Conservation (phyloP, 1,140 invertebrate species). For the Drosophila biarmipes region DNA sequence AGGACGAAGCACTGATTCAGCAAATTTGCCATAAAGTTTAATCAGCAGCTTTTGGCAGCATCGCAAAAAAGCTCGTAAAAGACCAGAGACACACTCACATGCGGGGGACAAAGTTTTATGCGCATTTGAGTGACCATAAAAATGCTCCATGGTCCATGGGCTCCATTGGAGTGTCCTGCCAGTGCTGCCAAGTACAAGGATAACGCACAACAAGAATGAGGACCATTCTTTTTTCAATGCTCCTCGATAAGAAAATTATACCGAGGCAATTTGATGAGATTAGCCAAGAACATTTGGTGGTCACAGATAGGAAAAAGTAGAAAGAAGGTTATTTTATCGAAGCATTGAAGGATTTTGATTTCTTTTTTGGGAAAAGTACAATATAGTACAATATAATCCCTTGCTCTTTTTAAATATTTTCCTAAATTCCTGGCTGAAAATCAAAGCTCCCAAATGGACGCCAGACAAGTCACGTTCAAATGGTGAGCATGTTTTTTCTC, state of each 20-base stretch:
- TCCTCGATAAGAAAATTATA: slow-evolving; percentile 70
- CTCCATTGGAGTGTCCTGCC: slow-evolving; percentile 24
- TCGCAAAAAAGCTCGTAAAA: slow-evolving; percentile 43
- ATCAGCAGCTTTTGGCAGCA: slow-evolving; percentile 73
- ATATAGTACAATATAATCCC: background rate
- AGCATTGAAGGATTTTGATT: no score
- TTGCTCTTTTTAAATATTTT: background rate
- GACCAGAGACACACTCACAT: slow-evolving; percentile 36
- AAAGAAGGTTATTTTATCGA: background rate
- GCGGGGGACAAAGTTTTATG: slow-evolving; percentile 65
- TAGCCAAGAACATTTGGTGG: slow-evolving; percentile 23
- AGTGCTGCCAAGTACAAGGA: slow-evolving; percentile 16
- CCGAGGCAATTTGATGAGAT: slow-evolving; percentile 67
- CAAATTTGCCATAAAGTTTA: slow-evolving; percentile 81
- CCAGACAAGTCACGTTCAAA: background rate
- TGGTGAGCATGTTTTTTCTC: background rate
- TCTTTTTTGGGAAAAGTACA: no score
- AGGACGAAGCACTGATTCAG: slow-evolving; percentile 70
- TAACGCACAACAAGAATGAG: slow-evolving; percentile 7
- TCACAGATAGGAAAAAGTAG: slow-evolving; percentile 6
- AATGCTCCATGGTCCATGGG: slow-evolving; percentile 50
- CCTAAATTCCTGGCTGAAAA: background rate
- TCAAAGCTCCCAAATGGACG: background rate
- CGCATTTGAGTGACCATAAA: slow-evolving; percentile 80
- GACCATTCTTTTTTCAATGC: slow-evolving; percentile 23